A percentile compares a stretch with the other conserved stretches of the same genome.
phyloP scores from a whole-genome alignment of 2,888 invertebrate genomes.

The Mamestra brassicae region DNA sequence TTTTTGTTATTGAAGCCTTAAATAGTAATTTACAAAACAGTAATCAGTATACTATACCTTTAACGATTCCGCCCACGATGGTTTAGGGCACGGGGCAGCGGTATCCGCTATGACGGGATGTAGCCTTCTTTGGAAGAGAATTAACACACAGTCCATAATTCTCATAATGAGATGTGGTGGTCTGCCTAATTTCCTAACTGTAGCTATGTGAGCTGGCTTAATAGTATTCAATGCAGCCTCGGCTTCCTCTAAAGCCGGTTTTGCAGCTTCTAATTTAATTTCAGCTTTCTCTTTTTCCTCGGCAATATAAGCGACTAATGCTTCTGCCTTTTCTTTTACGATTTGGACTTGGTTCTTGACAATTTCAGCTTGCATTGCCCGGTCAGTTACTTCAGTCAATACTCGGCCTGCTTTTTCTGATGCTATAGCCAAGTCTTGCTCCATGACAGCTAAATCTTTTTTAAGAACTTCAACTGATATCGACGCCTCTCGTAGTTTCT shows the following conservation, averaged over 20 bases:
- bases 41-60: constrained; percentile 91
- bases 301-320: constrained; percentile 95
- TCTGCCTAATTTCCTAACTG: constrained; percentile 97
- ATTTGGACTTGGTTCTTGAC: constrained; percentile 98
- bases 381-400: constrained; percentile 96
- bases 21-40: neutral
- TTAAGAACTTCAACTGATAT: constrained; percentile 97
- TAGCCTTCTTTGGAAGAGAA: constrained; percentile 97
- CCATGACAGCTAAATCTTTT: constrained; percentile 98
- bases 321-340: constrained; percentile 98
- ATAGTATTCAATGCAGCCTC: constrained; percentile 98
- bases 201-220: constrained; percentile 98
- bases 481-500: constrained; percentile 98
- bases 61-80: constrained; percentile 98
- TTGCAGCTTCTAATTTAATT: constrained; percentile 98
- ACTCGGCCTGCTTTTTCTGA: constrained; percentile 98
- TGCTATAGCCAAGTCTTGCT: constrained; percentile 97
- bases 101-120: constrained; percentile 96
- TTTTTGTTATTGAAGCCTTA: neutral
- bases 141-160: constrained; percentile 99
- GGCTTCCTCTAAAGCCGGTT: constrained; percentile 98
- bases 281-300: constrained; percentile 98
- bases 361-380: constrained; percentile 98
- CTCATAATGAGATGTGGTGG: constrained; percentile 99
- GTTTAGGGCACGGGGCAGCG: constrained; percentile 96